Evolutionary conservation across 2,113 vertebrate species (phyloP).

Genomic region (Calyptomena viridis): DNA sequence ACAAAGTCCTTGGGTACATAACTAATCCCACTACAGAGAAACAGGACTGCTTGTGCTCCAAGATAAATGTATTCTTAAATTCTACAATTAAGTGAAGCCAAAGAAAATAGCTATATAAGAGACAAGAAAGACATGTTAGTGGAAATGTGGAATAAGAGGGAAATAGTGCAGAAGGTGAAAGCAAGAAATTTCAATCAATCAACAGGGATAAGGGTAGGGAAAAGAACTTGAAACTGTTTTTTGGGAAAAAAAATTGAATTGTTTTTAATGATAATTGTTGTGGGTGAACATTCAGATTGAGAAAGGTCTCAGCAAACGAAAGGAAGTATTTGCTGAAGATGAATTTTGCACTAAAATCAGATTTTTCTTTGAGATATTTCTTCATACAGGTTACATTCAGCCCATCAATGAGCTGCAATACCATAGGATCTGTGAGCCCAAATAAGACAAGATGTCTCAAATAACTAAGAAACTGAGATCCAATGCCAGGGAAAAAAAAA

Average conservation of each 20-base stretch:
- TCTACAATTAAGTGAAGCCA: background rate
- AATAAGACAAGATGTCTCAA: background rate
- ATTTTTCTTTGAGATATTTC: background rate
- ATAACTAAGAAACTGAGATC: background rate
- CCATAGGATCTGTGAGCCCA: background rate
- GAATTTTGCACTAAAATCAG: background rate
- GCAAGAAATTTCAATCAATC: background rate
- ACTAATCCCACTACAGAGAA: constrained; percentile 10
- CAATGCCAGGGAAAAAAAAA: background rate
- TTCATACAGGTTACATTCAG: background rate
- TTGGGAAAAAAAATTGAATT: background rate
- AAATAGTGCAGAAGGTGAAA: background rate
- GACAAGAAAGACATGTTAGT: background rate
- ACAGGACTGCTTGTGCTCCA: background rate
- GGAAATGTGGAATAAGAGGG: background rate
- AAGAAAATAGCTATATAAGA: background rate
- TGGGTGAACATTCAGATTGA: background rate
- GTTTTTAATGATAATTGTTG: background rate
- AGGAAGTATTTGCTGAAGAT: background rate
- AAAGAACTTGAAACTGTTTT: background rate
- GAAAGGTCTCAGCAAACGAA: background rate
- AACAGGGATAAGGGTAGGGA: background rate
- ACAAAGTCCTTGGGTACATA: background rate
- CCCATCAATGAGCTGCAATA: background rate
- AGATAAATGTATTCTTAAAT: background rate